A percentile compares a stretch with the other conserved stretches of the same genome.
Evolutionary conservation across 1,140 invertebrate species (phyloP).

Genomic region (Charaxes varanes): DNA sequence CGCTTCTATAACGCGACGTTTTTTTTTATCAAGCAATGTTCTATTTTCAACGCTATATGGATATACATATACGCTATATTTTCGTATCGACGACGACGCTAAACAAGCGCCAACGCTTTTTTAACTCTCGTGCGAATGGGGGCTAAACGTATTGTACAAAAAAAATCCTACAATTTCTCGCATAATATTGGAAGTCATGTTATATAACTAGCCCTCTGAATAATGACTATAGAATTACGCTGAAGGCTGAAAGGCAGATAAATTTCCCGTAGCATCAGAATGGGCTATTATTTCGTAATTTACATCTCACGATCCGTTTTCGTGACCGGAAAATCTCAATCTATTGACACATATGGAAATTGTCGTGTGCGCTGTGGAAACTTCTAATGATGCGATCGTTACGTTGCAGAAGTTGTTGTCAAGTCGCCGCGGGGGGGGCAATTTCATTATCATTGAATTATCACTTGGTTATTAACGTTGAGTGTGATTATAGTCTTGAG

Average conservation of each 20-base stretch:
- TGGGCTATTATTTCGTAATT: conserved; percentile 19
- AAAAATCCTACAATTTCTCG: neutral
- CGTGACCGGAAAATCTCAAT: conserved; percentile 26
- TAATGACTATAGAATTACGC: conserved; percentile 8
- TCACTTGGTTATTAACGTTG: too few species aligned
- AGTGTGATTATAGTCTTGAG: too few species aligned
- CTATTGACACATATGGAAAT: conserved; percentile 1
- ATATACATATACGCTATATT: too few species aligned
- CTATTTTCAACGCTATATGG: too few species aligned
- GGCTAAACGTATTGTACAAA: too few species aligned
- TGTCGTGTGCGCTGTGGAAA: neutral
- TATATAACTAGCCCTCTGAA: conserved; percentile 2
- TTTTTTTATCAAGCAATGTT: too few species aligned
- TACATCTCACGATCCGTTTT: conserved; percentile 20
- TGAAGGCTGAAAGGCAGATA: conserved; percentile 16
- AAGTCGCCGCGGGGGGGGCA: too few species aligned
- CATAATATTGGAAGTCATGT: conserved; percentile 1
- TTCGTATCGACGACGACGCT: too few species aligned
- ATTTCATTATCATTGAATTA: too few species aligned
- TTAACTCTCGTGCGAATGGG: too few species aligned
- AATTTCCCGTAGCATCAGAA: conserved; percentile 13
- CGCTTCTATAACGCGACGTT: too few species aligned
- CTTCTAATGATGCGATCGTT: neutral
- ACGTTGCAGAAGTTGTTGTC: neutral
- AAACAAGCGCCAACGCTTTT: too few species aligned